phyloP scores from a whole-genome alignment of 2,797 vertebrate species.

The Propithecus deckenii region DNA sequence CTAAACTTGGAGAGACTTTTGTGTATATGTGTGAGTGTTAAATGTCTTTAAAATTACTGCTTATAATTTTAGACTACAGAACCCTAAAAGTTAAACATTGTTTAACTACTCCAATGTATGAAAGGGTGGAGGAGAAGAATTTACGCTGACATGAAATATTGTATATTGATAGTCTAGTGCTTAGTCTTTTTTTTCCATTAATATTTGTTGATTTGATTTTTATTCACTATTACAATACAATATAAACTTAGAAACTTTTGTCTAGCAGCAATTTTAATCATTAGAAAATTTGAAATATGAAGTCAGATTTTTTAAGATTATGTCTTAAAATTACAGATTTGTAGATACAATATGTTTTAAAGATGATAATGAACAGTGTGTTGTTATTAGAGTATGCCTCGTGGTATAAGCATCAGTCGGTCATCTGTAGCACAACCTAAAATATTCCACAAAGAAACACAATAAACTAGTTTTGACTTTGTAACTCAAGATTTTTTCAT shows the following conservation, averaged over 20 bases:
- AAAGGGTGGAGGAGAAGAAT: not conserved
- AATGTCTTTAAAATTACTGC: constrained; percentile 65
- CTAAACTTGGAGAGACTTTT: constrained; percentile 45
- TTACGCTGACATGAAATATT: constrained; percentile 20
- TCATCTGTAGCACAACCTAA: not conserved
- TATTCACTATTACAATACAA: not conserved
- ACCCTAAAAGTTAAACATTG: constrained; percentile 44
- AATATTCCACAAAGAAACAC: constrained; percentile 22
- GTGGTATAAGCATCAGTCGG: not conserved
- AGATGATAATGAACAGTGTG: not conserved
- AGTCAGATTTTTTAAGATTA: not conserved
- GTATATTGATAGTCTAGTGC: not conserved
- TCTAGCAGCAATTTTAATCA: not conserved
- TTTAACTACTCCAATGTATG: constrained; percentile 38
- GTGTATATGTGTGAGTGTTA: not conserved
- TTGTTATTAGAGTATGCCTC: not conserved
- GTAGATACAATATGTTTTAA: not conserved
- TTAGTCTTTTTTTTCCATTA: not conserved
- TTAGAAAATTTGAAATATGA: not conserved
- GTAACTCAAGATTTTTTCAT: constrained; percentile 21
- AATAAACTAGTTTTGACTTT: not conserved
- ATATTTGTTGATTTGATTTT: constrained; percentile 14
- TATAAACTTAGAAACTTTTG: not conserved
- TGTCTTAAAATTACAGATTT: not conserved
- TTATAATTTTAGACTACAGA: constrained; percentile 55